Percentiles rank a stretch among this genome's conserved stretches.
phyloP scores from a whole-genome alignment of 1,140 invertebrate genomes.

The Nymphalis io region DNA sequence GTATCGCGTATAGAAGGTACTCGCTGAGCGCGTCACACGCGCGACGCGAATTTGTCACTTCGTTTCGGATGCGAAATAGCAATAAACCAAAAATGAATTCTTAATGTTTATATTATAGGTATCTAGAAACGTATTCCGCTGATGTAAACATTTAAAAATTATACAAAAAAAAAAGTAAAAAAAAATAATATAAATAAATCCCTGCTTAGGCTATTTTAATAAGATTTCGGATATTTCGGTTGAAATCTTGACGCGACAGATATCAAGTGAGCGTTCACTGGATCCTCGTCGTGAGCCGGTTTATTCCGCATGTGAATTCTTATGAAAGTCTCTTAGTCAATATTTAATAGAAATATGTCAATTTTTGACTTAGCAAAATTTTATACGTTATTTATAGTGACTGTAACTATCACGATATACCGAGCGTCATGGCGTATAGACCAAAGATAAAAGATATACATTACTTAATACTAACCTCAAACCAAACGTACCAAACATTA shows the following conservation, averaged over 20 bases:
- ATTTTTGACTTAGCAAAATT: conserved; percentile 81
- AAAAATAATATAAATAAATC: conserved; percentile 57
- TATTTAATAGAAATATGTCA: conserved; percentile 79
- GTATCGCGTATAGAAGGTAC: conserved; percentile 66
- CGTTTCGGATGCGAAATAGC: conserved; percentile 65
- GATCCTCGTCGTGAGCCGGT: conserved; percentile 57
- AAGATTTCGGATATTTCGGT: conserved; percentile 75
- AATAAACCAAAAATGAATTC: conserved; percentile 78
- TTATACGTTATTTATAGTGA: conserved; percentile 79
- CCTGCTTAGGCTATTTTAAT: conserved; percentile 77
- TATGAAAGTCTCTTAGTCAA: conserved; percentile 80
- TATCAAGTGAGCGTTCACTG: conserved; percentile 32
- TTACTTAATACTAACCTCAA: conserved; percentile 76
- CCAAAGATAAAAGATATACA: conserved; percentile 78
- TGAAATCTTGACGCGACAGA: conserved; percentile 70
- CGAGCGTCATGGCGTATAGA: conserved; percentile 71
- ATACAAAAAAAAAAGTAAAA: conserved; percentile 73
- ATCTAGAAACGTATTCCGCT: conserved; percentile 77
- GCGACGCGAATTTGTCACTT: conserved; percentile 48
- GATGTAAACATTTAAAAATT: conserved; percentile 77
- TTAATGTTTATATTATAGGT: conserved; percentile 76
- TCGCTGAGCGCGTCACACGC: conserved; percentile 56
- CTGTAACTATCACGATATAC: conserved; percentile 69
- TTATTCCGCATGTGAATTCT: conserved; percentile 75
- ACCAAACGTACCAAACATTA: conserved; percentile 75